These are phyloP conservation scores for Musca domestica DNA, from an alignment of 1,140 invertebrate species.

Conservation along the genomic window DNA sequence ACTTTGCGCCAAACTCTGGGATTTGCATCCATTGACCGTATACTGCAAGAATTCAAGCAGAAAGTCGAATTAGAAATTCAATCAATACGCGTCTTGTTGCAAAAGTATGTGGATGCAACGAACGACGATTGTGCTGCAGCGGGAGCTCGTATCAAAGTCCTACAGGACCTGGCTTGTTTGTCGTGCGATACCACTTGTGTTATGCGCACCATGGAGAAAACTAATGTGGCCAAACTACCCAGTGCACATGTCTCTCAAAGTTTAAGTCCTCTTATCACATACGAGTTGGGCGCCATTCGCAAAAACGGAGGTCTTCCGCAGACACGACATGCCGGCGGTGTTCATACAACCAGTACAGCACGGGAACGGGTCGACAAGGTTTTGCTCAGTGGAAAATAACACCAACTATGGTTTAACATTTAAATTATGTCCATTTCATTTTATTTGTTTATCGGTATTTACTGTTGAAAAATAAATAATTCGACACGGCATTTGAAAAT, in stretches of 20 bases:
- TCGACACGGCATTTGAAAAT: no score
- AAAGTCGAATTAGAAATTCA: conserved; percentile 64
- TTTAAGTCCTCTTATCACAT: conserved; percentile 66
- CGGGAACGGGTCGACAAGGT: conserved; percentile 59
- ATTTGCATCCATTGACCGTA: conserved; percentile 66
- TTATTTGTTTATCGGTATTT: no score
- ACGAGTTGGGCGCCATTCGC: conserved; percentile 61
- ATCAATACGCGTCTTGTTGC: conserved; percentile 64
- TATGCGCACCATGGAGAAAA: conserved; percentile 62
- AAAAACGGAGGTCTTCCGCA: conserved; percentile 49
- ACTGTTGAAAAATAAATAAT: no score
- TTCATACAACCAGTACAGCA: conserved; percentile 67
- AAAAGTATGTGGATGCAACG: conserved; percentile 52
- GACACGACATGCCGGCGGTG: conserved; percentile 68
- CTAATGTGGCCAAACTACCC: conserved; percentile 54
- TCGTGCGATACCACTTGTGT: conserved; percentile 70
- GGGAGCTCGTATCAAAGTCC: conserved; percentile 63
- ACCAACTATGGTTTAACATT: no score
- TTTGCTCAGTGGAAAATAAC: conserved; percentile 33
- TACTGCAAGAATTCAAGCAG: conserved; percentile 65
- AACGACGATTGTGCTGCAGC: conserved; percentile 66
- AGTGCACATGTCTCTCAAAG: conserved; percentile 56
- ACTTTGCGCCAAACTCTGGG: conserved; percentile 67
- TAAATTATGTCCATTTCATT: no score
- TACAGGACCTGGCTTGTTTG: conserved; percentile 70